Conservation (phyloP, 2,113 vertebrate species). For the Pungitius pungitius region DNA sequence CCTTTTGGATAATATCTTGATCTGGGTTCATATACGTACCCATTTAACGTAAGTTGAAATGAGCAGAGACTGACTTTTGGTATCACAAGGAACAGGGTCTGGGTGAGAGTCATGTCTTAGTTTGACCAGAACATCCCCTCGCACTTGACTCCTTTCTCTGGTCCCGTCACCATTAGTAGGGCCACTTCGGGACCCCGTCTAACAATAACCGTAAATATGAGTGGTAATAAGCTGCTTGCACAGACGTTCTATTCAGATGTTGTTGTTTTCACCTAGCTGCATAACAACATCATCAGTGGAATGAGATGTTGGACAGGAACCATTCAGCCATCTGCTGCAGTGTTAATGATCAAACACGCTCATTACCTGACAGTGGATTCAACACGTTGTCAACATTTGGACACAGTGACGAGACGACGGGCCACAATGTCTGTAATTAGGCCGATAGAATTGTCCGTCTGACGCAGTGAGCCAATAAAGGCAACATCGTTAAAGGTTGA, state of each 20-base stretch:
- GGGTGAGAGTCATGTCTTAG: background rate
- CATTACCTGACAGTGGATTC: slow-evolving; percentile 24
- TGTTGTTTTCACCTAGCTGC: background rate
- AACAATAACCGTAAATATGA: background rate
- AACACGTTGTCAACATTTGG: slow-evolving; percentile 18
- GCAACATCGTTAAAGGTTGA: slow-evolving; percentile 45
- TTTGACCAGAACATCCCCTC: background rate
- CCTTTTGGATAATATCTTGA: background rate
- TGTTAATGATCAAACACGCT: slow-evolving; percentile 29
- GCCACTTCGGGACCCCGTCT: background rate
- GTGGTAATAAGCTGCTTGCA: background rate
- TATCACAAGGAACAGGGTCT: background rate
- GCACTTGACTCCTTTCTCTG: background rate
- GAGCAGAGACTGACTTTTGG: background rate
- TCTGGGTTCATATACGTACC: background rate
- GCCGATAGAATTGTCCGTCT: slow-evolving; percentile 27
- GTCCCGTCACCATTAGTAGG: background rate
- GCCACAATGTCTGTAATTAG: slow-evolving; percentile 43
- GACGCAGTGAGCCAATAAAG: slow-evolving; percentile 43
- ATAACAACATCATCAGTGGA: background rate
- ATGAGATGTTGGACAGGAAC: slow-evolving; percentile 2
- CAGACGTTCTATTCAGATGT: background rate
- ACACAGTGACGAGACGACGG: slow-evolving; percentile 21
- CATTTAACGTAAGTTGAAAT: background rate
- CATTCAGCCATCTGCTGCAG: background rate